Percentiles rank a stretch among this genome's conserved stretches.
phyloP scores from a whole-genome alignment of 1,140 invertebrate genomes.

The Halyomorpha halys region DNA sequence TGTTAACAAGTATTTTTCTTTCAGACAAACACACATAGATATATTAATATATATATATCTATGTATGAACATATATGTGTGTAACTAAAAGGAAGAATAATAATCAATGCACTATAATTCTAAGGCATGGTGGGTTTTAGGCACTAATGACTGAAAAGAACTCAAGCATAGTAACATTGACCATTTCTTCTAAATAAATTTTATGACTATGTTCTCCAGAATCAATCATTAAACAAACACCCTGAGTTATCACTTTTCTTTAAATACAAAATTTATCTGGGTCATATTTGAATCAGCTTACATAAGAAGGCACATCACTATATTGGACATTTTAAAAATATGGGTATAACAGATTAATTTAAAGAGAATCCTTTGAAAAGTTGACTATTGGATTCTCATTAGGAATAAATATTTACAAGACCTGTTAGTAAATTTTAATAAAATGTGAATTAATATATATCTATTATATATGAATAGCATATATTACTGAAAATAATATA shows the following conservation, averaged over 20 bases:
- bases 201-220: neutral
- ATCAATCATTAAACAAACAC: constrained; percentile 2
- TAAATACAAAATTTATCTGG: neutral
- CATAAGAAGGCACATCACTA: constrained; percentile 4
- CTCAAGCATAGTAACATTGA: neutral
- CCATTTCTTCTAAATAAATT: neutral
- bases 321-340: neutral
- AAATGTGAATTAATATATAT: neutral
- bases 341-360: neutral
- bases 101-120: neutral
- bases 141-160: neutral
- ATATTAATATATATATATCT: too few species aligned
- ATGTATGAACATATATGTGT: neutral
- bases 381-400: constrained; percentile 1
- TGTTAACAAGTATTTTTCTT: neutral
- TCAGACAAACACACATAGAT: neutral
- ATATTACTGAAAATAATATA: constrained; percentile 13
- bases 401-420: neutral
- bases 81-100: constrained; percentile 3
- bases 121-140: constrained; percentile 14
- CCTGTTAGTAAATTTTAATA: neutral
- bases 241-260: constrained; percentile 8
- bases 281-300: neutral
- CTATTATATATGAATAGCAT: constrained; percentile 8
- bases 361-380: constrained; percentile 7